Evolutionary conservation across 1,140 invertebrate genomes (phyloP).

Genomic region (Drosophila pectinifera): DNA sequence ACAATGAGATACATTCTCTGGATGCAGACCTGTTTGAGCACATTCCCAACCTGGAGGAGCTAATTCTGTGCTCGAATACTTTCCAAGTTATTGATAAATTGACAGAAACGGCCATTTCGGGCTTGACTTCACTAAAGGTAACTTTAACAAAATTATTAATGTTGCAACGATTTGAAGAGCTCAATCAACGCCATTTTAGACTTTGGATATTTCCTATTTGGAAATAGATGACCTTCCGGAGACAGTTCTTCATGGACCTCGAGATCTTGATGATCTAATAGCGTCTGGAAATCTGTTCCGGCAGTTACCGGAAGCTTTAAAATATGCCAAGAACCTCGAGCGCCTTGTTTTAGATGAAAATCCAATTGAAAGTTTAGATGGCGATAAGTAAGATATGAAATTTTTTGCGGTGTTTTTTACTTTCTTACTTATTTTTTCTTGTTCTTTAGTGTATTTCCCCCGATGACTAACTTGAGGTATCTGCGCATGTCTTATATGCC

Average conservation of each 20-base stretch:
- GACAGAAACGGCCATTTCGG: constrained; percentile 88
- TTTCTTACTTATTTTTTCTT: constrained; percentile 39
- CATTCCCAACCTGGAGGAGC: constrained; percentile 87
- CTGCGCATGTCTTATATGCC: constrained; percentile 89
- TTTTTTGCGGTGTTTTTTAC: too few relatives aligned
- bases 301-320: constrained; percentile 87
- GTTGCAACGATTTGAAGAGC: neutral
- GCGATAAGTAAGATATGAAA: constrained; percentile 76
- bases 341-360: constrained; percentile 89
- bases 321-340: constrained; percentile 87
- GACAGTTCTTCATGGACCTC: constrained; percentile 88
- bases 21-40: constrained; percentile 91
- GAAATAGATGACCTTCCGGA: constrained; percentile 87
- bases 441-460: constrained; percentile 87
- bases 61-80: constrained; percentile 89
- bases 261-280: constrained; percentile 88
- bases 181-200: constrained; percentile 5
- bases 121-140: constrained; percentile 88
- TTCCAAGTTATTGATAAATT: constrained; percentile 87
- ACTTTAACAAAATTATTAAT: constrained; percentile 1
- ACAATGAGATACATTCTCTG: constrained; percentile 89
- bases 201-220: constrained; percentile 87
- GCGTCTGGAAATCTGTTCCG: constrained; percentile 89
- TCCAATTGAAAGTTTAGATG: constrained; percentile 86
- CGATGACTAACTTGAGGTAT: constrained; percentile 86